These are phyloP conservation scores for Austrofundulus limnaeus DNA, from an alignment of 2,113 vertebrate species.

Conservation along the genomic window DNA sequence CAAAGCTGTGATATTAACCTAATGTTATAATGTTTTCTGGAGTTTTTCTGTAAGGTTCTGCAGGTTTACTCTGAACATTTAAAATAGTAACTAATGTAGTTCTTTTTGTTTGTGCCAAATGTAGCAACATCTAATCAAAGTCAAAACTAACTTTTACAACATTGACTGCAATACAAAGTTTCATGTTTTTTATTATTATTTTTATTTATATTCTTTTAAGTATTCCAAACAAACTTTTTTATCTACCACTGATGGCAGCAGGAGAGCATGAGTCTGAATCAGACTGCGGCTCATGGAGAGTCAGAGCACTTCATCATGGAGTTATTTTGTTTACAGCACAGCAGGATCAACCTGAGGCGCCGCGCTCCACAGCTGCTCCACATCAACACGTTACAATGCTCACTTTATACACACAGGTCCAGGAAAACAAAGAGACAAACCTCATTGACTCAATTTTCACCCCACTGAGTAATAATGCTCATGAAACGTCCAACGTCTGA, in stretches of 20 bases:
- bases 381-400: not conserved
- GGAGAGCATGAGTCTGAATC: slow-evolving; percentile 4
- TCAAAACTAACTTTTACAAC: too few species aligned
- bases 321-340: slow-evolving; percentile 38
- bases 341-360: slow-evolving; percentile 30
- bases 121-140: slow-evolving; percentile 18
- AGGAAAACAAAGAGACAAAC: too few species aligned
- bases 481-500: not conserved
- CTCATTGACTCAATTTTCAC: slow-evolving; percentile 10
- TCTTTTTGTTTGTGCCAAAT: too few species aligned
- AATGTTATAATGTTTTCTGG: too few species aligned
- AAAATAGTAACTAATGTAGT: too few species aligned
- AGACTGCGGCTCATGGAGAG: slow-evolving; percentile 2
- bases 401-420: not conserved
- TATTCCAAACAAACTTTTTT: slow-evolving; percentile 67
- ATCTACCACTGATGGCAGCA: slow-evolving; percentile 16
- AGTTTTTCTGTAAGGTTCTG: too few species aligned
- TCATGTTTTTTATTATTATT: slow-evolving; percentile 76
- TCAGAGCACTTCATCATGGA: slow-evolving; percentile 20
- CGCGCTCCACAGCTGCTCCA: slow-evolving; percentile 28
- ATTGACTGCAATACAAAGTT: slow-evolving; percentile 58
- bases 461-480: not conserved
- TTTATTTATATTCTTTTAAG: slow-evolving; percentile 70
- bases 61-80: too few species aligned
- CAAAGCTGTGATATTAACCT: too few species aligned